These are phyloP conservation scores for Pollicipes pollicipes DNA, from an alignment of 1,140 invertebrate species.

Conservation along the genomic window DNA sequence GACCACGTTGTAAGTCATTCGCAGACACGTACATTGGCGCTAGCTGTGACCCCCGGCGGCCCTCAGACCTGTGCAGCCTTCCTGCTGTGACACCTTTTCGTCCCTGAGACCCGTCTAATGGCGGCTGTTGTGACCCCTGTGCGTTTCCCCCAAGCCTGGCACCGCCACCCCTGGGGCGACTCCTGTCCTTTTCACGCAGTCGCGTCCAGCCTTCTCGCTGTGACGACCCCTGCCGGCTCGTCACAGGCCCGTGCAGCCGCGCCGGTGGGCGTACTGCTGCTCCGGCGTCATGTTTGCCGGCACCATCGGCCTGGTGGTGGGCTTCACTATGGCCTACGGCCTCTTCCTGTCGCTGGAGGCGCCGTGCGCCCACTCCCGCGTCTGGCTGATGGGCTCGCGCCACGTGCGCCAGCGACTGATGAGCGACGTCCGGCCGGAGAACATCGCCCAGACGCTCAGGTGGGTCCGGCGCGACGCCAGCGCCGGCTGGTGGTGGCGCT, in stretches of 20 bases:
- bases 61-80: too few relatives aligned
- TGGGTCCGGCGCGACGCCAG: neutral
- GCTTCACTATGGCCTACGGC: neutral
- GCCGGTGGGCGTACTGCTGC: slow-evolving; percentile 2
- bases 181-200: too few relatives aligned
- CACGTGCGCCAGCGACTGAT: neutral
- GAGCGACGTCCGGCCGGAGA: neutral
- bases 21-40: too few relatives aligned
- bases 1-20: too few relatives aligned
- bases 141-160: too few relatives aligned
- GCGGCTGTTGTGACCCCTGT: too few relatives aligned
- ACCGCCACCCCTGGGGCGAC: too few relatives aligned
- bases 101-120: too few relatives aligned
- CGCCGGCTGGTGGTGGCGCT: neutral
- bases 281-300: neutral
- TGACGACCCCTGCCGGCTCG: too few relatives aligned
- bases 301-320: neutral
- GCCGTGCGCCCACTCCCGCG: neutral
- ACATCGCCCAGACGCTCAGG: slow-evolving; percentile 1
- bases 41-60: too few relatives aligned
- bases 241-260: neutral
- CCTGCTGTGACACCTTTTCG: too few relatives aligned
- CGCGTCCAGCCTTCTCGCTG: too few relatives aligned
- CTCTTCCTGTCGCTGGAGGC: neutral
- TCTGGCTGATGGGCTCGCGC: neutral